Evolutionary conservation across 2,113 vertebrate genomes (phyloP), one percentile per base, ranked within the genome.

Genomic region (Dasyornis broadbenti): DNA sequence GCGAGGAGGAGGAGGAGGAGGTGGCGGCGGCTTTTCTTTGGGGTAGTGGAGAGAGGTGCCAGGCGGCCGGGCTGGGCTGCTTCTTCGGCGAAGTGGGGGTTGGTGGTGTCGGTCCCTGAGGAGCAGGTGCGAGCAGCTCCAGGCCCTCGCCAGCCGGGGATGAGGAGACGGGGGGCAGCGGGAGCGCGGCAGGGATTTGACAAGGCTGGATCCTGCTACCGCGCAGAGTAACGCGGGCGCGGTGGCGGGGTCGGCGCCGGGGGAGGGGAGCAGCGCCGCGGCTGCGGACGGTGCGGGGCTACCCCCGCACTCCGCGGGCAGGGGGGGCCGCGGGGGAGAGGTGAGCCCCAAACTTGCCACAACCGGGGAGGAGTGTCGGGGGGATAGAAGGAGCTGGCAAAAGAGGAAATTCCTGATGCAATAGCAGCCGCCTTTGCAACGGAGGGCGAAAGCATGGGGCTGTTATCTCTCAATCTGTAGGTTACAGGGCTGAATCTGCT

Each of bases 321-420:
- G 19, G 26, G 53, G 31, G 30, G 11, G 21, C 15, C 13, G 16
- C 27, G 39, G 17, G 61, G 70, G 70, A 27, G 75, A 47, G 22
- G 20, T 23, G 73, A 91, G 33, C 77, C 53, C 56, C 73, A 47
- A 47, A 86, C 19, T 93, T 86, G 75, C 42, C n/a, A 26, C 37
- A 47, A 7, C 31, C 35, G 31, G 21, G 31, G 16, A 33, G 12
- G 23, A 40, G 42, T 53, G 44, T 16, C 10, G 40, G 8, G 65
- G 50, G n/a, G 44, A 13, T n/a, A 20, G 53, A 49, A 49, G 39
- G 35, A 72, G 49, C 49, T 44, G 71, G 77, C 39, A 44, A 63
- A 84, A 89, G 83, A 82, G 92, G 92, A 90, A 91, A 87, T 78
- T 71, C 73, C 60, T 77, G 54, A 81, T 69, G 88, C 72, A 82